These are phyloP conservation scores for Bombyx huttoni DNA, from an alignment of 2,888 invertebrate genomes.

Conservation along the genomic window DNA sequence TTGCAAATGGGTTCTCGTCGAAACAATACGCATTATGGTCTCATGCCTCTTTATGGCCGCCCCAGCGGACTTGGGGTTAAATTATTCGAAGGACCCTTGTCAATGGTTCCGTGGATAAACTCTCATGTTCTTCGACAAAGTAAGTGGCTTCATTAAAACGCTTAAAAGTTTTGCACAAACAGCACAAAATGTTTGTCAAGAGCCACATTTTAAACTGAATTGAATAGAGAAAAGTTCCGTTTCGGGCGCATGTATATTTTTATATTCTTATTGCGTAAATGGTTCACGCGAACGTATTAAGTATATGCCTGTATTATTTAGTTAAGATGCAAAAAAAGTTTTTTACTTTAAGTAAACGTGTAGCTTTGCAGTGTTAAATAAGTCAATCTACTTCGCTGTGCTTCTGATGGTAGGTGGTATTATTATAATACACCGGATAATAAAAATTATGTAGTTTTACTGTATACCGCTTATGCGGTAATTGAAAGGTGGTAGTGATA, in stretches of 20 bases:
- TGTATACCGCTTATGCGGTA: no score
- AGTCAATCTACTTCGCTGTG: no score
- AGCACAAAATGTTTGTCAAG: slow-evolving; percentile 19
- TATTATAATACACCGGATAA: no score
- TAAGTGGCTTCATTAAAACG: slow-evolving; percentile 54
- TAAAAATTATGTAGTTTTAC: no score
- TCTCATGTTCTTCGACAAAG: slow-evolving; percentile 22
- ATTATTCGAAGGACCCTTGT: slow-evolving; percentile 16
- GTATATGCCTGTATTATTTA: no score
- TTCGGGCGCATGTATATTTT: slow-evolving; percentile 11
- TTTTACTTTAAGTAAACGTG: no score
- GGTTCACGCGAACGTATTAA: no score
- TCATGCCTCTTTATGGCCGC: slow-evolving; percentile 19
- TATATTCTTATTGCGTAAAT: slow-evolving; percentile 3
- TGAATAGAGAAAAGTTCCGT: slow-evolving; percentile 11
- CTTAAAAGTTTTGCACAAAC: slow-evolving; percentile 30
- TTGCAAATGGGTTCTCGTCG: background rate
- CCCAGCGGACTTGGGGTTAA: slow-evolving; percentile 9
- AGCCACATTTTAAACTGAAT: slow-evolving; percentile 10
- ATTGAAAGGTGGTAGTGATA: no score
- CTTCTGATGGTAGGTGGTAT: no score
- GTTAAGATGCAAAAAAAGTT: no score
- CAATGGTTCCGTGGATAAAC: slow-evolving; percentile 16
- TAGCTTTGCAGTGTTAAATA: no score
- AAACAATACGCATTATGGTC: slow-evolving; percentile 7